Percentiles rank a stretch among this genome's conserved stretches.
These are phyloP conservation scores for Anagrus nilaparvatae DNA, from an alignment of 1,140 invertebrate genomes.

Conservation along the genomic window DNA sequence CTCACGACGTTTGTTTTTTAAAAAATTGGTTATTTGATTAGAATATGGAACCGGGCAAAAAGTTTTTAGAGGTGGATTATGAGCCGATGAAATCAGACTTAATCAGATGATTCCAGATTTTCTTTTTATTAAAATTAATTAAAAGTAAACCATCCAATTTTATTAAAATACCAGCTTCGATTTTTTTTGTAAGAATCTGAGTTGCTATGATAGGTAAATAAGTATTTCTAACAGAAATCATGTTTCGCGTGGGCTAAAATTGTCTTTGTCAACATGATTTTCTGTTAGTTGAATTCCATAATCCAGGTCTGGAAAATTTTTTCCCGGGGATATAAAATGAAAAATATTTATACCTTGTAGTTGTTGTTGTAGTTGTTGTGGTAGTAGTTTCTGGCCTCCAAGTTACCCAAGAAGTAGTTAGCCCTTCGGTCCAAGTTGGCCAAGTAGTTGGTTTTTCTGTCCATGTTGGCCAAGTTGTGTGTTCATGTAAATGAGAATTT, in stretches of 20 bases:
- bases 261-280: too few species aligned
- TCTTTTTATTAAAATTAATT: not conserved
- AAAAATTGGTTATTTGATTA: too few species aligned
- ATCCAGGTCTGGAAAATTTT: not conserved
- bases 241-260: too few species aligned
- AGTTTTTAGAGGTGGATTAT: too few species aligned
- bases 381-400: conserved; percentile 17
- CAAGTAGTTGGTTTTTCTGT: conserved; percentile 27
- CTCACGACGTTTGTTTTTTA: too few species aligned
- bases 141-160: not conserved
- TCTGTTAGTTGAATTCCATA: too few species aligned
- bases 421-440: conserved; percentile 27
- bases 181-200: too few species aligned
- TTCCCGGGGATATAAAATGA: not conserved
- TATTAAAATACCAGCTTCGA: conserved; percentile 1
- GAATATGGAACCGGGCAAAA: too few species aligned
- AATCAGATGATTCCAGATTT: too few species aligned
- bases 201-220: too few species aligned
- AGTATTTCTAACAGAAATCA: too few species aligned
- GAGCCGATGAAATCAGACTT: too few species aligned
- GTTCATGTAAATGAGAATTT: conserved; percentile 25
- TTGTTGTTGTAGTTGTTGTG: conserved; percentile 15
- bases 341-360: conserved; percentile 5
- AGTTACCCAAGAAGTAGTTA: conserved; percentile 20
- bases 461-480: conserved; percentile 37